Base-by-base conservation (phyloP, 1,140 invertebrate species). In the Drosophila tristis region DNA sequence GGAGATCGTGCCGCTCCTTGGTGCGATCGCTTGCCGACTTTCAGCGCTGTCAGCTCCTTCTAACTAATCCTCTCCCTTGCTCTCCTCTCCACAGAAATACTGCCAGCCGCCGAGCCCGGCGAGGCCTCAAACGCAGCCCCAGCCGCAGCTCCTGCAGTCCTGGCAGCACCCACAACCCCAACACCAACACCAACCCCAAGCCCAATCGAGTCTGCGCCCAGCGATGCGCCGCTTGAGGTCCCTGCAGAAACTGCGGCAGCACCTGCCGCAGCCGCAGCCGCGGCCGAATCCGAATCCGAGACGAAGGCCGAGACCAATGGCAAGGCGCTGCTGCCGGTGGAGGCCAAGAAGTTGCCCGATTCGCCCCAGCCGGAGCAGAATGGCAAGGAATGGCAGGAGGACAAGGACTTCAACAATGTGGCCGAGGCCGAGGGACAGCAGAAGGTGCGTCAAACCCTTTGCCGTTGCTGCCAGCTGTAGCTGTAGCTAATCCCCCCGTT, bases 391-490 rank as follows among this genome's bases (percentile, higher is more conserved):
- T 57, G 62, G 11, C 39, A 25, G 4, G 63, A 77, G 13, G 44
- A 44, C 44, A 65, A 44, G 3, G 61, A n/a, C 5, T 89, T 76
- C 26, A 44, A 29, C n/a, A 90, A 79, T 58, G 71, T 79, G 0
- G 54, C 74, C 35, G 90, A 91, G 44, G 75, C 86, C 26, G 90
- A 91, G 53, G 90, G 90, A 0, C 90, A 91, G 61, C 77, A 89
- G 16, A 91, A 90, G 78, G 90, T 31, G 9, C 3, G 29, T 8
- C 7, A 8, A 31, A 8, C 29, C 29, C 20, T 20, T 8, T 31
- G 29, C 7, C 3, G 5, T 5, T 16, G 0, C 1, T 55, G 0
- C 8, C 5, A 26, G n/a, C n/a, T n/a, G n/a, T n/a, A 16, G 4
- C 9, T 8, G 11, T 15, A 3, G 8, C n/a, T n/a, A 48, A n/a